Evolutionary conservation across 2,797 vertebrate species (phyloP).

Genomic region (Lepus townsendii): DNA sequence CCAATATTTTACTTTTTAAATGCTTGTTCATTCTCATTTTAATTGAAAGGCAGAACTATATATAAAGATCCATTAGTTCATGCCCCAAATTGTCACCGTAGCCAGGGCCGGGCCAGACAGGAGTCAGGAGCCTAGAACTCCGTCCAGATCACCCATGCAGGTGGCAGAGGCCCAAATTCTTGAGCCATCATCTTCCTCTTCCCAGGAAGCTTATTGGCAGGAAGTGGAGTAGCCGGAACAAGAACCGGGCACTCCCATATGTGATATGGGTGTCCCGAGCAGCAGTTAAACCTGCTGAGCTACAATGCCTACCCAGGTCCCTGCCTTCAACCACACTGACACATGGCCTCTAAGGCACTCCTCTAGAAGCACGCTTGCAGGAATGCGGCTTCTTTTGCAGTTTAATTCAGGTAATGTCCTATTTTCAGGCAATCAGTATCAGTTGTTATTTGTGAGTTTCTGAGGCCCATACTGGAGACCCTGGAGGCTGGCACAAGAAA

Average conservation of each 20-base stretch:
- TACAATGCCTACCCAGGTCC: background rate
- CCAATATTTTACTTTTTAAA: background rate
- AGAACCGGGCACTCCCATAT: too few relatives aligned
- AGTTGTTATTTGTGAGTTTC: background rate
- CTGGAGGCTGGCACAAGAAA: background rate
- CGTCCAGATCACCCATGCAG: too few relatives aligned
- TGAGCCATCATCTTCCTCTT: too few relatives aligned
- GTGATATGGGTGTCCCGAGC: background rate
- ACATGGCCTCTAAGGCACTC: background rate
- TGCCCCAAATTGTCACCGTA: too few relatives aligned
- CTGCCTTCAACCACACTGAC: background rate
- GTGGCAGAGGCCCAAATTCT: too few relatives aligned
- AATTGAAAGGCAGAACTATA: too few relatives aligned
- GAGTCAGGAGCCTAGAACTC: too few relatives aligned
- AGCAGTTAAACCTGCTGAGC: background rate
- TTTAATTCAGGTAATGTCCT: slow-evolving; percentile 3
- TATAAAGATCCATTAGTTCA: too few relatives aligned
- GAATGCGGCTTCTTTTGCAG: background rate
- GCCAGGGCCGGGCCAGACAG: too few relatives aligned
- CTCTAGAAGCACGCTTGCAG: background rate
- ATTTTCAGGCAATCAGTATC: background rate
- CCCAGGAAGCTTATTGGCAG: too few relatives aligned
- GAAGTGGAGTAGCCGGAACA: too few relatives aligned
- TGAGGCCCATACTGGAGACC: background rate
- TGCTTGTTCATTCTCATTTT: too few relatives aligned